These are phyloP conservation scores for Oxyteleia sp. DNA, from an alignment of 2,888 invertebrate species.

Conservation along the genomic window DNA sequence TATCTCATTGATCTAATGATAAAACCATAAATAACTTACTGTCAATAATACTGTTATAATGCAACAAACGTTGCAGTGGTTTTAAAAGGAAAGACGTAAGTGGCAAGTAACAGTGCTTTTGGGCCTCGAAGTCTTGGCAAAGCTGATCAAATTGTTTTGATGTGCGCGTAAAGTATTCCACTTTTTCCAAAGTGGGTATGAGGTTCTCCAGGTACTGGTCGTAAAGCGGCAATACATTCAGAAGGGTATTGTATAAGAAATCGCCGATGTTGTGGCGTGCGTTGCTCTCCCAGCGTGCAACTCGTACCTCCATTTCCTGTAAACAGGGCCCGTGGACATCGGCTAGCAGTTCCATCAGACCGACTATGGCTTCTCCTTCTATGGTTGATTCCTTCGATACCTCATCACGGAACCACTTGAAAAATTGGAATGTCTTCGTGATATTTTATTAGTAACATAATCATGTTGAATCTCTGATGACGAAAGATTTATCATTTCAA, in stretches of 20 bases:
- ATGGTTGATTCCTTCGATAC: no score
- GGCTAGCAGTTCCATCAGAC: no score
- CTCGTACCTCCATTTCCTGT: no score
- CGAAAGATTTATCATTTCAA: no score
- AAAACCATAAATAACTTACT: slow-evolving; percentile 89
- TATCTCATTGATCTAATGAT: no score
- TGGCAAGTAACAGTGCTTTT: slow-evolving; percentile 95
- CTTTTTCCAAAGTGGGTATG: slow-evolving; percentile 92
- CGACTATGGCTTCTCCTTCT: no score
- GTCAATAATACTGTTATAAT: slow-evolving; percentile 93
- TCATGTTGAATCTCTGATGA: no score
- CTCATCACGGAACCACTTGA: no score
- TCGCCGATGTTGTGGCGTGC: slow-evolving; percentile 92
- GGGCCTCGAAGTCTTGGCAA: slow-evolving; percentile 93
- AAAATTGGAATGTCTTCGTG: no score
- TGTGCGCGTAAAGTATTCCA: slow-evolving; percentile 93
- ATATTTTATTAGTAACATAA: no score
- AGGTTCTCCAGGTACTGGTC: slow-evolving; percentile 93
- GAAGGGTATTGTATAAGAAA: slow-evolving; percentile 91
- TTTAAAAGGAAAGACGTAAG: slow-evolving; percentile 94
- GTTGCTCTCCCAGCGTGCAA: slow-evolving; percentile 92
- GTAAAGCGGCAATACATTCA: slow-evolving; percentile 90
- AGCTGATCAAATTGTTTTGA: slow-evolving; percentile 91
- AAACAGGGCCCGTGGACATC: no score
- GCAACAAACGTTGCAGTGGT: slow-evolving; percentile 94